Evolutionary conservation across 2,113 vertebrate genomes (phyloP), one percentile per base, ranked within the genome.

Genomic region (Butorides virescens): DNA sequence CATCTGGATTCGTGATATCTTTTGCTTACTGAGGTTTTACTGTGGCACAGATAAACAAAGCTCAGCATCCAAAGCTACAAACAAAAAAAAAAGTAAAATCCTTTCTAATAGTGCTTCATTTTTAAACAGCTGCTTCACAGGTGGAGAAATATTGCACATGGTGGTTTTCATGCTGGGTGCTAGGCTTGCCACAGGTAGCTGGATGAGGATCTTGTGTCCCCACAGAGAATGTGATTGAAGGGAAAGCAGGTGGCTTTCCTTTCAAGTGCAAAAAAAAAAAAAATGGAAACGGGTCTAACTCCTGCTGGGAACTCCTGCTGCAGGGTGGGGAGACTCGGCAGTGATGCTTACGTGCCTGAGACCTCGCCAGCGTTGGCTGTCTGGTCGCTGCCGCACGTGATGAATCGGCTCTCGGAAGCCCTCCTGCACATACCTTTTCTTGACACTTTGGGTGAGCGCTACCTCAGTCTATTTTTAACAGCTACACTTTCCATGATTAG

Each of bases 381-480:
- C 87, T 85, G 84, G 70, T 89, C 87, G 58, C 49, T 88, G 32
- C 77, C 66, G 46, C 50, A 4, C 58, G 92, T 96, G 92, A 97
- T 85, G 78, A 85, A 95, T 95, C 11, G 1, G 32, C 56, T 85
- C 58, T 79, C 49, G 30, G 77, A 78, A 70, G 75, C 36, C 46
- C 29, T 96, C 89, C 87, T 88, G 87, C 39, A 4, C 91, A 94
- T 97, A 96, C 91, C 91, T 95, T 93, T 92, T 63, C n/a, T 86
- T 2, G 0, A 25, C 0, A 0, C 74, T 85, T 85, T 2, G 85
- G 30, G 21, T 72, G 80, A 95, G 71, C 0, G 0, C 72, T 91
- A 94, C 96, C 92, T 96, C 93, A 18, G 53, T 88, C 93, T 96
- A 95, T 96, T 97, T 97, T 97, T 97, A 96, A 88, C 92, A 89